Base-by-base conservation (phyloP, 2,113 vertebrate species). In the Syngnathus floridae region DNA sequence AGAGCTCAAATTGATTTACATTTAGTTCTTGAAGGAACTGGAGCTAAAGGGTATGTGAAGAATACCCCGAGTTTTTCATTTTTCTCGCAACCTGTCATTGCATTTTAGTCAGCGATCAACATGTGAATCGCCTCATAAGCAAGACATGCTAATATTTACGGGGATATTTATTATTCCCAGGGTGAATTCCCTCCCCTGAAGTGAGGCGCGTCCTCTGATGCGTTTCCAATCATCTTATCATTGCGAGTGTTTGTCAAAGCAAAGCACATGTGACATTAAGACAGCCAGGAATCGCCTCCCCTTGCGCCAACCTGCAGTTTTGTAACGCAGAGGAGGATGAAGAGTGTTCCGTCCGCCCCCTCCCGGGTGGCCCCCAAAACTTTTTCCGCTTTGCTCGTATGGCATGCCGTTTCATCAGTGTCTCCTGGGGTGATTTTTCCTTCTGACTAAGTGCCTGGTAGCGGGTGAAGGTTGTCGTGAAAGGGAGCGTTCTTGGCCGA, bases 251-350 rank as follows among this genome's bases (percentile, higher is more conserved):
- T 43, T 61, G 38, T 61, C 38, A 41, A 26, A 43, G n/a, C 40
- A 26, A 43, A 26, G 1, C 21, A 43, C 59, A 43, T 26, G 37
- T 61, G 59, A 61, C 59, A 43, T 22, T 22, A 43, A 61, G 14
- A 41, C 38, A 22, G 11, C 59, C 12, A 13, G 35, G 35, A 37
- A 35, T 58, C 56, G 17, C 26, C 26, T 31, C 54, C 54, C 31
- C 2, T 13, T 2, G 12, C 35, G 17, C 56, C 78, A 68, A 80
- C 81, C 68, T 57, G 49, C 73, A 74, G 82, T 83, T 84, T 83
- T 85, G 84, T 87, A 85, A 81, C 82, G 80, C 82, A 77, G 81
- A 70, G 77, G 73, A 84, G 77, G 84, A 81, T 86, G 81, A 87
- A 71, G 69, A 82, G 74, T 68, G 65, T 78, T 76, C 80, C 11